Evolutionary conservation across 2,113 vertebrate genomes (phyloP).

Genomic region (Barnardius zonarius): DNA sequence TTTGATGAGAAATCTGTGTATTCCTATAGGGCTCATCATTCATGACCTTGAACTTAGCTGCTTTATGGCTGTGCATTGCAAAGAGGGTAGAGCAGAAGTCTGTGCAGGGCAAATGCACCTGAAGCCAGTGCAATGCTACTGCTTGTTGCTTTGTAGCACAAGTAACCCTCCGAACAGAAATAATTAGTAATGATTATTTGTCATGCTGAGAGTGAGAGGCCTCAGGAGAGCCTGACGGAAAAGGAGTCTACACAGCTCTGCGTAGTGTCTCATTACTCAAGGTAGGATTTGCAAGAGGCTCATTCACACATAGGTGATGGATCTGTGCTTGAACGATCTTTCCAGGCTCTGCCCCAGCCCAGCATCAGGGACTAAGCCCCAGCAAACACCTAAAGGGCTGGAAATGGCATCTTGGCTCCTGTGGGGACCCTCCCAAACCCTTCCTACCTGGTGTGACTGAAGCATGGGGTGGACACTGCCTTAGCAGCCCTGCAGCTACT

Average conservation of each 20-base stretch:
- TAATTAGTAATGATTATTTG: neutral
- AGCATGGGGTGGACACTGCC: neutral
- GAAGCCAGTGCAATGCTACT: neutral
- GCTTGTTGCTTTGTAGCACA: neutral
- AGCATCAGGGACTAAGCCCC: neutral
- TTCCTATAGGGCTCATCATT: neutral
- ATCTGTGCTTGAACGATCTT: neutral
- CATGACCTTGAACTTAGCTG: neutral
- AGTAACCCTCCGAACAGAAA: neutral
- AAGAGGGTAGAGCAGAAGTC: neutral
- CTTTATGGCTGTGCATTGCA: neutral
- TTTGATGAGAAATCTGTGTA: neutral
- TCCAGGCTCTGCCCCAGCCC: neutral
- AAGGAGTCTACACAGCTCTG: neutral
- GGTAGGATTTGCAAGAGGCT: neutral
- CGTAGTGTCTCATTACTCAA: too few relatives aligned
- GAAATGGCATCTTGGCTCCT: neutral
- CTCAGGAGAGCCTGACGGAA: neutral
- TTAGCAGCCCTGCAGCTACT: neutral
- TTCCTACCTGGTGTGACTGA: rapidly evolving
- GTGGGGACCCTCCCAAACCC: neutral
- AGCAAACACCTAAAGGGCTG: neutral
- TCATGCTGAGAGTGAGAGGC: neutral
- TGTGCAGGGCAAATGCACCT: neutral
- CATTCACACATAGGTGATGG: neutral